Evolutionary conservation across 2,888 invertebrate genomes (phyloP), one percentile per base, ranked within the genome.

Genomic region (Idaea dimidiata): DNA sequence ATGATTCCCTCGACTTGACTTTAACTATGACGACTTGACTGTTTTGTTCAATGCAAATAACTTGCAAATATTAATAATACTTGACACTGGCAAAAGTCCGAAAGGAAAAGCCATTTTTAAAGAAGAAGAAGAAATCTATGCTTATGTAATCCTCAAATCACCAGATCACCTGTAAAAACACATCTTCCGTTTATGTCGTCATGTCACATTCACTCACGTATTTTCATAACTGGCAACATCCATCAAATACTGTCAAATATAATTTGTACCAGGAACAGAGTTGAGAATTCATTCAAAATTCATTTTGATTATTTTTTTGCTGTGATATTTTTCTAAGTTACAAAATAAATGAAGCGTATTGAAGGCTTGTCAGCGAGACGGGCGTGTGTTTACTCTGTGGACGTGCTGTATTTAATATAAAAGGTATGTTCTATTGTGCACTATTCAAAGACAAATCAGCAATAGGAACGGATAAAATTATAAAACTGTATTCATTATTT

Each of bases 321-420:
- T 72, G 65, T 73, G 76, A 81, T 89, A 88, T 90, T 91, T 89
- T 88, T 79, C 80, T 88, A 89, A 85, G 87, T 84, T 82, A 85
- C 85, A 86, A 88, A 89, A 88, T 90, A 90, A 90, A 91, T 90
- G 88, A 90, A 78, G 80, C 70, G 80, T 80, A 89, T 91, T 92
- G 90, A 91, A 84, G 80, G 75, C 71, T 78, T 84, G 91, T 88
- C 90, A 86, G 76, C 62, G 78, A 67, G 75, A 70, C 72, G 78
- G 71, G 70, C 77, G 73, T 69, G 71, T 91, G 89, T 91, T 91
- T 88, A 82, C 82, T 80, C 82, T 88, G 84, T 78, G 81, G 73
- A 69, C 69, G 71, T 69, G 56, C 18, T 18, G 64, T 69, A 71
- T n/a, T n/a, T 70, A 73, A 78, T 75, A 66, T 74, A 76, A 71